Evolutionary conservation across 2,113 vertebrate genomes (phyloP), one percentile per base, ranked within the genome.

Genomic region (Eulemur rufifrons): DNA sequence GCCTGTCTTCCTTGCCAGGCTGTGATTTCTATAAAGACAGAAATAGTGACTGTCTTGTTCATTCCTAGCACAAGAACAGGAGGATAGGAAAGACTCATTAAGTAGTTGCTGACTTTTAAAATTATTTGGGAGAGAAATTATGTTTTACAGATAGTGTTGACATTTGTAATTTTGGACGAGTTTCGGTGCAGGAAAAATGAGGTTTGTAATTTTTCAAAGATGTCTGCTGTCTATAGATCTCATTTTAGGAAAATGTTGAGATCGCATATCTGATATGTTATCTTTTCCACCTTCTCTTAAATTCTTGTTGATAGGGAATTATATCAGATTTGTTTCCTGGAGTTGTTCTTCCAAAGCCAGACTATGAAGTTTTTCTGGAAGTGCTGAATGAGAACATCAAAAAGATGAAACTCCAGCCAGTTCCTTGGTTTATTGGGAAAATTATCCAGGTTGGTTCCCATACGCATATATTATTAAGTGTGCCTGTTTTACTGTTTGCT

Each of bases 251-350:
- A 68, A 54, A 76, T 45, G 13, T 45, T 56, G 29, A 82, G 34
- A 71, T 77, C 54, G 71, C 8, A 3, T 74, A 50, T 61, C 34
- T 84, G 52, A 63, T 47, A 50, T 66, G 29, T 77, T 34, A 82
- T 8, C 54, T 11, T 74, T 42, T 54, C 34, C 6, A 4, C 73
- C 15, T 56, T 97, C 23, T 92, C 4, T 89, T 92, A 27, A 89
- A 71, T 68, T 93, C 47, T 98, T 97, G 29, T 97, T 92, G 73
- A 85, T 98, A 99, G 99, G 99, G 99, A 87, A 99, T 99, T 96
- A 99, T 99, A 98, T 99, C 99, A 56, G 99, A 99, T 96, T 98
- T 99, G 54, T 99, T 99, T 97, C 99, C 99, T 94, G 99, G 99
- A 59, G 99, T 99, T 59, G 97, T 99, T 89, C 99, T 99, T 96